A percentile compares a stretch with the other conserved stretches of the same genome.
Evolutionary conservation across 1,140 invertebrate species (phyloP).

Genomic region (Ips typographus): DNA sequence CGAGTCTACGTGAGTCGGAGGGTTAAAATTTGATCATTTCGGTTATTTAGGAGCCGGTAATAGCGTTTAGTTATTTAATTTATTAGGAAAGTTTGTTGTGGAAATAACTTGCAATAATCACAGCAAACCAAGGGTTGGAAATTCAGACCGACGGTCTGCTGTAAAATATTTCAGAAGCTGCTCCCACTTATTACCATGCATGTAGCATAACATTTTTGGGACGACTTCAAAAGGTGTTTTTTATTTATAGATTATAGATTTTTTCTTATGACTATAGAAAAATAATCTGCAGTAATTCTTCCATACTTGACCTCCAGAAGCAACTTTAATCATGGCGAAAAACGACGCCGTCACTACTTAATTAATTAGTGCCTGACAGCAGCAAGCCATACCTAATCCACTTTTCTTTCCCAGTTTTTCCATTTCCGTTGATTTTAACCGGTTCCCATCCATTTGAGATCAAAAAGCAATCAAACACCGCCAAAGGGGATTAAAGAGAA

Average conservation of each 20-base stretch:
- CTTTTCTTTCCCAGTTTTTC: conserved; percentile 19
- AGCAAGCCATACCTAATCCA: conserved; percentile 27
- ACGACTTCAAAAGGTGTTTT: too few species aligned
- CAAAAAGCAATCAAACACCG: conserved; percentile 28
- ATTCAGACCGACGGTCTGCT: too few species aligned
- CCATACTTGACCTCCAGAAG: too few species aligned
- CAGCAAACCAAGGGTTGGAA: too few species aligned
- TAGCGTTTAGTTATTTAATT: conserved; percentile 11
- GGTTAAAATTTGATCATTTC: conserved; percentile 18
- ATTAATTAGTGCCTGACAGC: conserved; percentile 30
- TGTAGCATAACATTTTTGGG: too few species aligned
- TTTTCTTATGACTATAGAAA: too few species aligned
- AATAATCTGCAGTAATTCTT: too few species aligned
- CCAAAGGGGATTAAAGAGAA: conserved; percentile 22
- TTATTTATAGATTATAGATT: too few species aligned
- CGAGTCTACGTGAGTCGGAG: conserved; percentile 9
- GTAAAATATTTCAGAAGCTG: too few species aligned
- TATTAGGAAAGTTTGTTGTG: conserved; percentile 7
- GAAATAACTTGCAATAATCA: too few species aligned
- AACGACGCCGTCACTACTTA: conserved; percentile 9
- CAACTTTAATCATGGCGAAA: background rate
- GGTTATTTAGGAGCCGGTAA: conserved; percentile 3
- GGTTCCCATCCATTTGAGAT: conserved; percentile 25
- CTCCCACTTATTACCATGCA: too few species aligned
- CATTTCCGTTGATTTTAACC: conserved; percentile 14